Conservation (phyloP, 2,113 vertebrate genomes). For the Burhinus oedicnemus region DNA sequence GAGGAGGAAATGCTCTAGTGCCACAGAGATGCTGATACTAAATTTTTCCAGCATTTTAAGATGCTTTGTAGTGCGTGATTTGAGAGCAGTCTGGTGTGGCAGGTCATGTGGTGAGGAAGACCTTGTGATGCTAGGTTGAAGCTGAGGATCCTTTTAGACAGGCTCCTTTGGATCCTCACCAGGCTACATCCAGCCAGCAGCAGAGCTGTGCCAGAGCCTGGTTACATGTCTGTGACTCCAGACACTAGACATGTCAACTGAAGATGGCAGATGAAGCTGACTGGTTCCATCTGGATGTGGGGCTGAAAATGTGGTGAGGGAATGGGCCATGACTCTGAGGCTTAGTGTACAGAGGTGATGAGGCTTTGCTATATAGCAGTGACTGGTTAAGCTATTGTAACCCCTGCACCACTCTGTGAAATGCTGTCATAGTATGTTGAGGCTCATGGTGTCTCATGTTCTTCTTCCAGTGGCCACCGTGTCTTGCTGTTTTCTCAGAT, state of each 20-base stretch:
- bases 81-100: not conserved
- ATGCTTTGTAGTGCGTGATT: not conserved
- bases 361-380: not conserved
- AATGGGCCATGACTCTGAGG: not conserved
- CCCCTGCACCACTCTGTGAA: not conserved
- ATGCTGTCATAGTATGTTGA: not conserved
- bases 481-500: slow-evolving; percentile 94
- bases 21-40: not conserved
- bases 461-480: slow-evolving; percentile 83
- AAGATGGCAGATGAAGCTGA: not conserved
- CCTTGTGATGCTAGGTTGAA: not conserved
- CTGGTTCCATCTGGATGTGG: not conserved
- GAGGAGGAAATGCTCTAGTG: not conserved
- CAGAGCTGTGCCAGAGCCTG: not conserved
- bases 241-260: not conserved
- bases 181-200: not conserved
- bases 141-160: not conserved
- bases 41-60: not conserved
- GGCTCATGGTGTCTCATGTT: not conserved
- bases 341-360: not conserved
- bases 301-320: not conserved
- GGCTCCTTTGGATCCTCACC: not conserved
- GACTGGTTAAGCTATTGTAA: not conserved
- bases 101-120: not conserved
- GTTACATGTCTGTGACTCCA: not conserved